A percentile compares a stretch with the other conserved stretches of the same genome.
These are phyloP conservation scores for Andrena praecox DNA, from an alignment of 2,888 invertebrate genomes.

Conservation along the genomic window DNA sequence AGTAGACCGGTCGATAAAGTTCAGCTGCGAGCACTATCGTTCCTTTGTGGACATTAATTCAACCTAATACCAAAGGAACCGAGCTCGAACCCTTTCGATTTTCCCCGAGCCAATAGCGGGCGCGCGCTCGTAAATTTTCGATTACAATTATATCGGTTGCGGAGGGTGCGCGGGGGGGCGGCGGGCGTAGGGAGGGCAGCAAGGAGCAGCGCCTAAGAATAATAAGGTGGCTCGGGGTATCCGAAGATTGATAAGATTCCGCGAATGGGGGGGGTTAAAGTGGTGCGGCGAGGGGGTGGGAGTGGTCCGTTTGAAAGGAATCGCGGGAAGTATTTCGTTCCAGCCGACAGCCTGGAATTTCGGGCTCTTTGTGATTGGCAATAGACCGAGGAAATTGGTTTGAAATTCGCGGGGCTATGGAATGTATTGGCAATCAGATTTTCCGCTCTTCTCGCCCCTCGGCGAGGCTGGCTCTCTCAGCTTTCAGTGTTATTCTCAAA, in stretches of 20 bases:
- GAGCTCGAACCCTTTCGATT: constrained; percentile 40
- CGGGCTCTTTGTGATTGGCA: constrained; percentile 80
- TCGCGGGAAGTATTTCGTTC: constrained; percentile 76
- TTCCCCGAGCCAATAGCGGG: constrained; percentile 26
- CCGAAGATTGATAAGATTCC: constrained; percentile 60
- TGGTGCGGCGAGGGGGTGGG: constrained; percentile 22
- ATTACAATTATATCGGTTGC: constrained; percentile 43
- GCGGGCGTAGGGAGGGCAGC: background rate
- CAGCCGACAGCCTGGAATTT: constrained; percentile 77
- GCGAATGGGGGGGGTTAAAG: constrained; percentile 60
- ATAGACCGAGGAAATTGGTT: constrained; percentile 82
- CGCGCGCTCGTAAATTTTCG: constrained; percentile 58
- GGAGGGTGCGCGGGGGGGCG: background rate
- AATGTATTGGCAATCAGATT: constrained; percentile 83
- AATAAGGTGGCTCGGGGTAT: constrained; percentile 49
- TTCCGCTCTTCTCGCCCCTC: constrained; percentile 70
- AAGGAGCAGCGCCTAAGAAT: constrained; percentile 53
- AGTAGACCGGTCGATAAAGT: constrained; percentile 37
- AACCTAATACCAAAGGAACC: constrained; percentile 36
- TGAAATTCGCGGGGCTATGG: constrained; percentile 80
- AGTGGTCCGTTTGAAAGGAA: constrained; percentile 64
- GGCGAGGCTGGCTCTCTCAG: constrained; percentile 32
- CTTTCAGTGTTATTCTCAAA: constrained; percentile 71
- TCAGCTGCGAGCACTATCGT: constrained; percentile 31
- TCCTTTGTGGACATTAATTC: constrained; percentile 47